Evolutionary conservation across 1,140 invertebrate species (phyloP).

Genomic region (Cyphomyrmex costatus): DNA sequence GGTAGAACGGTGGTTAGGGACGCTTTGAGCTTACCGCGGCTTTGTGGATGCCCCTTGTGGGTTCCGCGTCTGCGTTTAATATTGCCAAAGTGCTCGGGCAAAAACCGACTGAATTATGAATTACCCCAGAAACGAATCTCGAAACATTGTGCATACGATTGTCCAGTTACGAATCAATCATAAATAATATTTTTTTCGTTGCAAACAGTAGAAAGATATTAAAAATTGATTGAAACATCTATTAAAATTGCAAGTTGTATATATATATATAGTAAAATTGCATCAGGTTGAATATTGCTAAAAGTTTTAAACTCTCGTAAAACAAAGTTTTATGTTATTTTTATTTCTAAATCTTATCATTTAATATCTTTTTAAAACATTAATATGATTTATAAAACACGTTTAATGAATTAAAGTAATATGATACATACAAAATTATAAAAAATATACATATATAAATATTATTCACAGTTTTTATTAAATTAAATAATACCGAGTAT

Average conservation of each 20-base stretch:
- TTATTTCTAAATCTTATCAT: background rate
- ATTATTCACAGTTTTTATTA: slow-evolving; percentile 2
- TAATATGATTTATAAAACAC: background rate
- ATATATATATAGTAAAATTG: slow-evolving; percentile 16
- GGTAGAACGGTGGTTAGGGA: slow-evolving; percentile 52
- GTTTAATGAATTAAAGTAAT: background rate
- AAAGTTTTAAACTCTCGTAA: background rate
- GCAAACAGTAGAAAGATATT: background rate
- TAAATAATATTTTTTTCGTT: background rate
- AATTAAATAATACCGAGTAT: background rate
- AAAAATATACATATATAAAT: background rate
- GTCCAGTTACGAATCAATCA: slow-evolving; percentile 10
- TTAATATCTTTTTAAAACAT: background rate
- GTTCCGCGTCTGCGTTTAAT: slow-evolving; percentile 80
- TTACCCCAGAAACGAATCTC: slow-evolving; percentile 66
- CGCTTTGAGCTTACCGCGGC: slow-evolving; percentile 82
- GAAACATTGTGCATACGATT: slow-evolving; percentile 24
- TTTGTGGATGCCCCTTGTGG: slow-evolving; percentile 80
- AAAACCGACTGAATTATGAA: slow-evolving; percentile 83
- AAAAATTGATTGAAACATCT: background rate
- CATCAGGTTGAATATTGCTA: background rate
- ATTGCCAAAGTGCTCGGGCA: slow-evolving; percentile 83
- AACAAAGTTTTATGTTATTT: background rate
- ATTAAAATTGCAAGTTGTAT: background rate
- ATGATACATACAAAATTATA: background rate